These are phyloP conservation scores for Trochalopteron elliotii DNA, from an alignment of 2,113 vertebrate genomes.

Conservation along the genomic window DNA sequence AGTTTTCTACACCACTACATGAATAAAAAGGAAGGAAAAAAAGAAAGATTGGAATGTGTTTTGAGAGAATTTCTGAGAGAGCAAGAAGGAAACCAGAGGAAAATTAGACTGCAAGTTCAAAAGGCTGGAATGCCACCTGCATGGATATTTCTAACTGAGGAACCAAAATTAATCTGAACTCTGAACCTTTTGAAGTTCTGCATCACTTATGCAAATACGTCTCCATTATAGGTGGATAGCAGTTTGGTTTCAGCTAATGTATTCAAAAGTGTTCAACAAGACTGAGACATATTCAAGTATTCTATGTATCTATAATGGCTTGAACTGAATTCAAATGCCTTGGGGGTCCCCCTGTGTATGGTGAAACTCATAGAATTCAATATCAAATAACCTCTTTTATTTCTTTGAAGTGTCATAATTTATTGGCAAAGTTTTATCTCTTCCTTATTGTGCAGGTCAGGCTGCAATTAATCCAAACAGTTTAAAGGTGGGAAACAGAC, in stretches of 20 bases:
- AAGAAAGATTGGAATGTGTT: not conserved
- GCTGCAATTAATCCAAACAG: conserved; percentile 60
- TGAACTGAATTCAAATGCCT: conserved; percentile 36
- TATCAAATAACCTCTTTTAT: conserved; percentile 6
- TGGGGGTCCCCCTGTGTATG: not conserved
- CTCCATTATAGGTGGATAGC: not conserved
- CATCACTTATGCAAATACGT: not conserved
- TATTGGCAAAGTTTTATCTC: conserved; percentile 29
- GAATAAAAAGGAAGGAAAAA: not conserved
- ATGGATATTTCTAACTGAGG: not conserved
- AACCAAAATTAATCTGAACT: conserved; percentile 37
- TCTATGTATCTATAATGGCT: not conserved
- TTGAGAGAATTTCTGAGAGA: not conserved
- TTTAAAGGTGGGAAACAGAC: conserved; percentile 57
- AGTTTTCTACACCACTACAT: not conserved
- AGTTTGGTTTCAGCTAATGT: conserved; percentile 7
- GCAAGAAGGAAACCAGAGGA: not conserved
- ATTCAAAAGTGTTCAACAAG: not conserved
- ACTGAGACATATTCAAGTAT: not conserved
- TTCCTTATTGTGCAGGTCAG: not conserved
- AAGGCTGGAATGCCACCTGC: not conserved
- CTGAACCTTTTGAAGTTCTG: conserved; percentile 7
- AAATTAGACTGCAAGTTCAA: not conserved
- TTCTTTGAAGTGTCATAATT: conserved; percentile 40
- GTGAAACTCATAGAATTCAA: not conserved